Evolutionary conservation across 1,140 invertebrate genomes (phyloP).

Genomic region (Heterodera schachtii): DNA sequence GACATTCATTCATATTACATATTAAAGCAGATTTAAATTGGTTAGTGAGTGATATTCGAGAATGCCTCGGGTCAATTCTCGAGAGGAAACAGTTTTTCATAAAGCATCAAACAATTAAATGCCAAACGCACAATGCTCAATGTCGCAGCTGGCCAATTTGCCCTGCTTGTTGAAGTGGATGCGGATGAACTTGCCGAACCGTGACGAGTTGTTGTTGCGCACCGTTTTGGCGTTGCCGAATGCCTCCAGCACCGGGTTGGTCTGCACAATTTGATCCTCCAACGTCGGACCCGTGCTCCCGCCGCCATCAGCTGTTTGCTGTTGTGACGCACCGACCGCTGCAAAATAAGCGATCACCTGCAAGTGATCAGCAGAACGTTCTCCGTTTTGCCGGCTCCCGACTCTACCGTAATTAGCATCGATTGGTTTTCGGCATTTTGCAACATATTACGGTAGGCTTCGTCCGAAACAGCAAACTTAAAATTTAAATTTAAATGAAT

Average conservation of each 20-base stretch:
- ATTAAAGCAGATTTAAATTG: too few relatives aligned
- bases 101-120: too few relatives aligned
- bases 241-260: constrained; percentile 97
- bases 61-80: too few relatives aligned
- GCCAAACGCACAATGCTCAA: constrained; percentile 95
- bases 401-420: constrained; percentile 89
- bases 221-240: constrained; percentile 99
- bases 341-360: constrained; percentile 73
- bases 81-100: too few relatives aligned
- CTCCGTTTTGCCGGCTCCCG: constrained; percentile 74
- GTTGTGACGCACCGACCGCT: constrained; percentile 69
- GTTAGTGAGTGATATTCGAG: too few relatives aligned
- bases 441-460: constrained; percentile 99
- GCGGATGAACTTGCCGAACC: constrained; percentile 86
- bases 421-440: constrained; percentile 95
- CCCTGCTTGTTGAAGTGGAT: constrained; percentile 99
- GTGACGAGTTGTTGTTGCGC: constrained; percentile 99
- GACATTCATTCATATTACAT: background rate
- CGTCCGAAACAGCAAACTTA: constrained; percentile 99
- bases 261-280: constrained; percentile 98
- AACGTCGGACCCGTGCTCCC: constrained; percentile 57
- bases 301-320: constrained; percentile 29
- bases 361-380: constrained; percentile 62
- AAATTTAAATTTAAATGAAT: constrained; percentile 71
- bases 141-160: constrained; percentile 99